Conservation (phyloP, 2,113 vertebrate genomes). For the Oreochromis spilurus region DNA sequence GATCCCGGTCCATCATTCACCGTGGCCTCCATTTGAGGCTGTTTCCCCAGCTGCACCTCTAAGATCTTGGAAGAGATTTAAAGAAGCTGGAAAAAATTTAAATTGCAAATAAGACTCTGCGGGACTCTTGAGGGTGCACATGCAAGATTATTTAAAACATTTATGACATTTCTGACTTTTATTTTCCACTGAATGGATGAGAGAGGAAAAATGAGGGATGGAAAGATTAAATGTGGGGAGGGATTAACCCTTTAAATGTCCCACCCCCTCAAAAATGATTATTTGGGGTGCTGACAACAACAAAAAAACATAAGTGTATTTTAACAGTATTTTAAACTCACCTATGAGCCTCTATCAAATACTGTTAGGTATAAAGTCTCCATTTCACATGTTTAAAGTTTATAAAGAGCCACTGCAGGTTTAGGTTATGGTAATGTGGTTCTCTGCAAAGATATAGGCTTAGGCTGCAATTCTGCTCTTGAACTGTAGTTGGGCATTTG, state of each 20-base stretch:
- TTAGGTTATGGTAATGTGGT: not conserved
- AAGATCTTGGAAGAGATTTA: slow-evolving; percentile 12
- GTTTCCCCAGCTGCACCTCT: not conserved
- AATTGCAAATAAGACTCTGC: slow-evolving; percentile 21
- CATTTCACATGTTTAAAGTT: not conserved
- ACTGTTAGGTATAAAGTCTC: not conserved
- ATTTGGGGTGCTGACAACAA: not conserved
- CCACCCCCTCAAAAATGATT: not conserved
- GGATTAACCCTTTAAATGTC: not conserved
- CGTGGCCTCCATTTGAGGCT: slow-evolving; percentile 6
- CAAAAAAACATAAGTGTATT: not conserved
- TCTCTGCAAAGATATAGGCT: not conserved
- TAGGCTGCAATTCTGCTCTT: not conserved
- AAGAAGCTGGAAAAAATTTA: not conserved
- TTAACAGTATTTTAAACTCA: not conserved
- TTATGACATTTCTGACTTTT: slow-evolving; percentile 9
- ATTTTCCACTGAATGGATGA: not conserved
- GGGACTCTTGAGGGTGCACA: not conserved
- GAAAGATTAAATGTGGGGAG: not conserved
- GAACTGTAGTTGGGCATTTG: not conserved
- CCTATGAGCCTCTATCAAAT: not conserved
- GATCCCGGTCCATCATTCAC: not conserved
- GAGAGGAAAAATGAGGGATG: not conserved
- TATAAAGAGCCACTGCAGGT: not conserved
- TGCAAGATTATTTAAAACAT: not conserved